Evolutionary conservation across 2,888 invertebrate species (phyloP), one percentile per base, ranked within the genome.

Genomic region (Salpingus planirostris): DNA sequence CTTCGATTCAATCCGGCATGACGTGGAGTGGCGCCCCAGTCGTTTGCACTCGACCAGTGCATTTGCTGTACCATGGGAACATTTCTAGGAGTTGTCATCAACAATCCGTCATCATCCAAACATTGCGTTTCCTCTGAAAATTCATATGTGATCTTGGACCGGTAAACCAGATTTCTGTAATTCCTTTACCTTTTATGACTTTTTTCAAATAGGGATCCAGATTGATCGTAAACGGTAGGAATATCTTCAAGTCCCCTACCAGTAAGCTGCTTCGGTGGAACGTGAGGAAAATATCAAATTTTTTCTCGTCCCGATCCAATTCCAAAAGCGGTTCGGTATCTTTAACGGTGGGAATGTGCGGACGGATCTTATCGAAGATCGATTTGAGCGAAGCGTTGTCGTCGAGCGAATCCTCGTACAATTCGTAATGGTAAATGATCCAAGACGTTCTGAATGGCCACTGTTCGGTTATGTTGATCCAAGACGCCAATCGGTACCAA

Each of bases 391-490:
- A 81, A 24, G 81, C 78, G 39, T 74, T 74, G 60, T 95, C 93
- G 38, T 93, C 92, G 27, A 91, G 73, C 38, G 76, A 75, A 14
- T 91, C 88, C 59, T 95, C 92, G 49, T 78, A 81, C 34, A 85
- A 77, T 62, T 96, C 95, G 59, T 87, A 91, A 62, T 91, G 86
- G 52, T 93, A 78, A 43, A 97, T 92, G 54, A 98, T 84, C 95
- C 96, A 96, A 8, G 96, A 95, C 13, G 95, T 89, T 32, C 96
- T 74, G 66, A 93, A 88, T 0, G 97, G 97, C 97, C 97, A 98
- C 62, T 97, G 97, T 60, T 98, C 98, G 0, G 96, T 93, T 34
- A 98, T 79, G 66, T 97, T 96, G 47, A 97, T 88, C 97, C 97
- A 97, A 36, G 91, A 89, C 40, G 95, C 95, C 50, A 98, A 73